A percentile compares a stretch with the other conserved stretches of the same genome.
phyloP scores from a whole-genome alignment of 1,140 invertebrate genomes.

The Brachionus asplanchnoidis region DNA sequence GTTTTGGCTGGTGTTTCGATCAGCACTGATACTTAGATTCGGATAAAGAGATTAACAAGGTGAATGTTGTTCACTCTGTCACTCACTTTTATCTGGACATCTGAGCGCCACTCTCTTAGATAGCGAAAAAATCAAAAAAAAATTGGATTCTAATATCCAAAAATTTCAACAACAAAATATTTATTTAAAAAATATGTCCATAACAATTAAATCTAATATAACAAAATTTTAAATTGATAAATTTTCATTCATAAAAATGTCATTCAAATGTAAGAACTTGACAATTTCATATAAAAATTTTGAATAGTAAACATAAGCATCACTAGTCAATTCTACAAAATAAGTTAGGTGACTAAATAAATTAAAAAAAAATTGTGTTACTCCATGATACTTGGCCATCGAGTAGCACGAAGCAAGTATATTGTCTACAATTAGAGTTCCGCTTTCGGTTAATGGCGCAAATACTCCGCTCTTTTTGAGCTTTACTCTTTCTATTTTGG shows the following conservation, averaged over 20 bases:
- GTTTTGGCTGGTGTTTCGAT: too few species aligned
- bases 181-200: slow-evolving; percentile 10
- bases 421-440: slow-evolving; percentile 82
- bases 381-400: slow-evolving; percentile 71
- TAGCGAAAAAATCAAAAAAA: neutral
- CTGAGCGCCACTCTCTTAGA: too few species aligned
- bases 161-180: neutral
- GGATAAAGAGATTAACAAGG: too few species aligned
- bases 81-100: too few species aligned
- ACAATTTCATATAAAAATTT: slow-evolving; percentile 24
- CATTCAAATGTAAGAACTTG: neutral
- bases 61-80: too few species aligned
- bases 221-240: neutral
- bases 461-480: slow-evolving; percentile 65
- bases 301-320: slow-evolving; percentile 22
- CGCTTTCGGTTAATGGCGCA: slow-evolving; percentile 79
- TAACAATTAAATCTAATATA: neutral
- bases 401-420: slow-evolving; percentile 91
- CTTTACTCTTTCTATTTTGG: slow-evolving; percentile 60
- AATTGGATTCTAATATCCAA: neutral
- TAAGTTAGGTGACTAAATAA: slow-evolving; percentile 15
- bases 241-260: slow-evolving; percentile 31
- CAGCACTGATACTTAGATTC: too few species aligned
- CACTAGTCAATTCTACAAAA: slow-evolving; percentile 3
- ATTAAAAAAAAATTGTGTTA: slow-evolving; percentile 66